Evolutionary conservation across 2,888 invertebrate species (phyloP), one percentile per base, ranked within the genome.

Genomic region (Xestia ashworthii): DNA sequence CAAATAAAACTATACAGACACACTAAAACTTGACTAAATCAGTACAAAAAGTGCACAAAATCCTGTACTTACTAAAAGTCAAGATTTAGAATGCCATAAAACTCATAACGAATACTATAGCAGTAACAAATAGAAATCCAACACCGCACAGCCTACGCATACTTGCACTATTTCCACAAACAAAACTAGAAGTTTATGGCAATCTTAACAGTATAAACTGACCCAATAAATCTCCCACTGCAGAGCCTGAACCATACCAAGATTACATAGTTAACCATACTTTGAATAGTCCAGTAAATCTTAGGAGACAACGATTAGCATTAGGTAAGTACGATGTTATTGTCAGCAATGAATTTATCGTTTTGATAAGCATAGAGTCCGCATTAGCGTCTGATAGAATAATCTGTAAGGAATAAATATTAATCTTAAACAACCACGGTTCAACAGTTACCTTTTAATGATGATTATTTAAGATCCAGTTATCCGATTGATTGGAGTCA

Each of bases 331-430:
- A 64, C 62, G 25, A 70, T 50, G 55, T 74, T 70, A 74, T 84
- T 83, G 66, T 50, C 69, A n/a, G 38, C n/a, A n/a, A 19, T 53
- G 32, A 69, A 76, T 77, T 83, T 77, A 81, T 81, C 12, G 69
- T 73, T 81, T 68, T 77, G n/a, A 73, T 83, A 73, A 44, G 32
- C 76, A 73, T 84, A 76, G 48, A 19, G 9, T 38, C 22, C 48
- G 74, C 32, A 46, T 77, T 65, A 16, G 9, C 50, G 12, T 73
- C n/a, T 60, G 71, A 62, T 67, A 72, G 16, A 53, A 60, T 71
- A 53, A 70, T 60, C 55, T 67, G 6, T 38, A 58, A 19, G n/a
- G 6, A 44, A 65, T 75, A 65, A 46, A 48, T 66, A 25, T 71
- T 22, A 41, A 46, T 62, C 32, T 55, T 48, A 22, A 58, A 50